Evolutionary conservation across 2,888 invertebrate genomes (phyloP), one percentile per base, ranked within the genome.

Genomic region (Alitta virens): DNA sequence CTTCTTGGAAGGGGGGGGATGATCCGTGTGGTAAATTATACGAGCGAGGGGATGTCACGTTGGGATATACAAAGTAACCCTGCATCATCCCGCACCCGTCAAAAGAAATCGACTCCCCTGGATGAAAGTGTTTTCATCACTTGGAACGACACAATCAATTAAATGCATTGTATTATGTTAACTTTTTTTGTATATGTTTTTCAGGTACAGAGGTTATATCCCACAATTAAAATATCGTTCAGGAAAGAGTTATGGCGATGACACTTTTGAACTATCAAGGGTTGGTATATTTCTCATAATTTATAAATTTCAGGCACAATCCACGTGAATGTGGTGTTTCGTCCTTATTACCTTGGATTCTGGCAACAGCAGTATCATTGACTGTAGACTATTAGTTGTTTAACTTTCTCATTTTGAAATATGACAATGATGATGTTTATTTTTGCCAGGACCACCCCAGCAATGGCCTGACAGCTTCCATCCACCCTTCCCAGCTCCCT

Each of bases 221-320:
- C 81, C 81, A 56, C 81, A 80, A 56, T 71, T 81, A 14, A 80
- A 81, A 64, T 82, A 79, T 71, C 64, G 75, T 65, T 72, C 79
- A 56, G 81, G 81, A 2, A 77, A 79, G 65, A 81, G 81, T 18
- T 82, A 80, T 68, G 82, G 82, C 21, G 71, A 75, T 50, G 77
- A 78, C 43, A 82, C 81, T 12, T 72, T 74, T 65, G 74, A 75
- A 56, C 64, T 80, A 12, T 70, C 74, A 21, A 58, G 73, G 69
- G 78, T 79, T 67, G 66, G 65, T 55, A 33, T 33, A 33, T 33
- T 33, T 33, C 33, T 33, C 12, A 7, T 33, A 7, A 2, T 26
- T n/a, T 55, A 23, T 38, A 5, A 38, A 38, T 12, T 38, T 7
- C 16, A 55, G 18, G 18, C 18, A 55, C 40, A 21, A 21, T 57